Conservation (phyloP, 2,797 vertebrate genomes). For the Sorex maritimensis region DNA sequence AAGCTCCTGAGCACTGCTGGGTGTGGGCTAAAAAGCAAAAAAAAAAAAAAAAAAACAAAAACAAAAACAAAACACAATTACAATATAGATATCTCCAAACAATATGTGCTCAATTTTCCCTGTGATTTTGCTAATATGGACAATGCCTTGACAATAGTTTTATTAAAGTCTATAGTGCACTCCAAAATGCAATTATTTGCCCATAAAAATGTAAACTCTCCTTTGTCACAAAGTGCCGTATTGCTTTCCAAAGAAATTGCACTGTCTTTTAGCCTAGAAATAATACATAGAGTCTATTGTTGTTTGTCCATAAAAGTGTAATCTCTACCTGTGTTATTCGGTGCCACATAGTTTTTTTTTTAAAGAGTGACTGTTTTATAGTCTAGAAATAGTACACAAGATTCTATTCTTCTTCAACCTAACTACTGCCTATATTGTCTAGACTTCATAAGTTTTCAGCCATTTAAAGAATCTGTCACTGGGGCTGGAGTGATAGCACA, state of each 20-base stretch:
- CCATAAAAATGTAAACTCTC: too few species aligned
- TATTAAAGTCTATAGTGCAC: background rate
- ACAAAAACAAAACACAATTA: too few species aligned
- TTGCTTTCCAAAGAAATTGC: too few species aligned
- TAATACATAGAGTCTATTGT: too few species aligned
- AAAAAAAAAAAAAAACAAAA: too few species aligned
- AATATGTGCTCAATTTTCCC: constrained; percentile 25
- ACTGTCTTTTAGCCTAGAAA: too few species aligned
- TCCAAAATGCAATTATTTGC: background rate
- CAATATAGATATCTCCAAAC: background rate
- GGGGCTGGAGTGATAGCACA: too few species aligned
- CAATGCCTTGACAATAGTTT: background rate
- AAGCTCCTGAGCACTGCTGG: too few species aligned
- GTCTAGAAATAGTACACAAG: background rate
- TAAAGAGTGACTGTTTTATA: background rate
- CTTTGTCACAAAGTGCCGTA: too few species aligned
- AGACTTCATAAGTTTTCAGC: background rate
- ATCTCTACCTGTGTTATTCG: background rate
- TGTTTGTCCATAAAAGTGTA: background rate
- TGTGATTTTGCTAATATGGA: background rate
- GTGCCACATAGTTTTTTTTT: background rate
- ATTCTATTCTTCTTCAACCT: background rate
- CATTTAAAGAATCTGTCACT: background rate
- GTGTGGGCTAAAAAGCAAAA: too few species aligned
- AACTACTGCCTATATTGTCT: background rate